Base-by-base conservation (phyloP, 2,113 vertebrate genomes). In the Hippotragus niger region DNA sequence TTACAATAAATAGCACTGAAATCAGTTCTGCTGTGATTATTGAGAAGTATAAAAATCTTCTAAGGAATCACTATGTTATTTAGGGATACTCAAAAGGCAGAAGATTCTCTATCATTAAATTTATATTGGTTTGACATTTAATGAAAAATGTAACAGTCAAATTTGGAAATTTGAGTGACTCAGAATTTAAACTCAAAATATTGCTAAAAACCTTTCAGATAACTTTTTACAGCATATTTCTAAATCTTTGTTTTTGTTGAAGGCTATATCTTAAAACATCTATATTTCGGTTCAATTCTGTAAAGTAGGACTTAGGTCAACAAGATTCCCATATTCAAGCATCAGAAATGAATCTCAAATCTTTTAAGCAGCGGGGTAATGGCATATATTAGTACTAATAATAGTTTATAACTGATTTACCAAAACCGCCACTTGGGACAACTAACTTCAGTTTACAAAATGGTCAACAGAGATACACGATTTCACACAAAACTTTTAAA, bases 111-210 rank as follows among this genome's bases (percentile, higher is more conserved):
- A 58, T 43, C 31, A 52, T 1, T 71, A 45, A 85, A 43, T 67
- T 76, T 86, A 40, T 82, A 17, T 45, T 78, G 43, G 47, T 62
- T 94, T 96, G 91, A 8, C 16, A 89, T 36, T 93, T 84, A 95
- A 50, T 97, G 29, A 93, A 95, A 94, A 96, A 88, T 40, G 88
- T 2, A 36, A 15, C 40, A 74, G 19, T 67, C n/a, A 67, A 29
- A 84, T 78, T 47, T 95, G 15, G 23, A 95, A 84, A 47, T 80
- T 92, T 92, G 60, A 96, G 50, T 52, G 52, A 82, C 36, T 33
- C n/a, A 93, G 43, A 93, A 96, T 84, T 74, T 92, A 86, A 91
- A 96, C 52, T 58, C 10, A 78, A 96, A 94, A 88, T 71, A 91
- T 25, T 78, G 15, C 64, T 95, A 94, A 60, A 36, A 88, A 91